Conservation (phyloP, 2,888 invertebrate genomes). For the Diabrotica balteata region DNA sequence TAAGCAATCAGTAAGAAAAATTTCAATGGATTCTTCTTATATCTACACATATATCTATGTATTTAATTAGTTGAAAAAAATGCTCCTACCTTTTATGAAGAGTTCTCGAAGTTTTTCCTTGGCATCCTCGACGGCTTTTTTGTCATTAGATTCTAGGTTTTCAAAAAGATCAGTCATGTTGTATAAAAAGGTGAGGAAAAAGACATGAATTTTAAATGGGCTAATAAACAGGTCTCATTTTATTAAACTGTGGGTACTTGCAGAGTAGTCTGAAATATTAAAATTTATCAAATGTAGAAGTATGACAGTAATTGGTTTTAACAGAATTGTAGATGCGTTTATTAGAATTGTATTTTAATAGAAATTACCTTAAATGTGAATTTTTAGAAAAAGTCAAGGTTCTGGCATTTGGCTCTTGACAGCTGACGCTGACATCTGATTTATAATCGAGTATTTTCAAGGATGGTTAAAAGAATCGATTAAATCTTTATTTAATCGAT, state of each 20-base stretch:
- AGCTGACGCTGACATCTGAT: slow-evolving; percentile 5
- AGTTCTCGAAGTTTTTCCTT: slow-evolving; percentile 75
- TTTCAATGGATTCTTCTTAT: no score
- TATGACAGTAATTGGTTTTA: no score
- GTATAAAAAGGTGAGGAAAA: slow-evolving; percentile 11
- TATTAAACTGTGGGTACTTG: slow-evolving; percentile 7
- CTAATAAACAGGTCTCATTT: slow-evolving; percentile 17
- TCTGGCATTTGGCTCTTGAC: slow-evolving; percentile 10
- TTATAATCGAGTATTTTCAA: no score
- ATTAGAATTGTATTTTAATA: background rate
- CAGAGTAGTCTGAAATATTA: slow-evolving; percentile 17
- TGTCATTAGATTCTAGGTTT: slow-evolving; percentile 74
- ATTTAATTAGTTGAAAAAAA: no score
- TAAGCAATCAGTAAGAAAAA: no score
- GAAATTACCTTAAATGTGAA: slow-evolving; percentile 18
- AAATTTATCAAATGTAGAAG: no score
- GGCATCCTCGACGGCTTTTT: slow-evolving; percentile 70
- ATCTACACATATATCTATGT: no score
- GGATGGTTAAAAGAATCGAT: no score
- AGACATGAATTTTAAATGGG: slow-evolving; percentile 12
- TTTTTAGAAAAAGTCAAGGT: slow-evolving; percentile 23
- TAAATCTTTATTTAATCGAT: no score
- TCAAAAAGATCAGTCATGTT: slow-evolving; percentile 64
- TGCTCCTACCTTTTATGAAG: slow-evolving; percentile 72
- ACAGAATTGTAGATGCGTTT: background rate